Evolutionary conservation across 2,113 vertebrate genomes (phyloP), one percentile per base, ranked within the genome.

Genomic region (Ochotona curzoniae): DNA sequence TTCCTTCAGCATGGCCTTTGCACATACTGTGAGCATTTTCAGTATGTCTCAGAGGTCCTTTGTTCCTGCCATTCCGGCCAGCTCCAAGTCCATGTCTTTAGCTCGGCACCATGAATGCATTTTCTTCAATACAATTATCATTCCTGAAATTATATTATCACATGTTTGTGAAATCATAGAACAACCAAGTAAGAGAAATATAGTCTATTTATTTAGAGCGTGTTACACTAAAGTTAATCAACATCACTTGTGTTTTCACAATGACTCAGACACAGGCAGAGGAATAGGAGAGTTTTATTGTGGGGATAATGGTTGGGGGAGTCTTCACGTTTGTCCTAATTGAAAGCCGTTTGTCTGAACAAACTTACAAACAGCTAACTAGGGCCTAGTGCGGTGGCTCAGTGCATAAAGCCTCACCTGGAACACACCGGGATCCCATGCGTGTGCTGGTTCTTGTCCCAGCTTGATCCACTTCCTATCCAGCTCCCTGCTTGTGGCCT

Each of bases 141-240:
- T 81, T 91, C 61, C 47, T 21, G 11, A 80, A 80, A 84, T 63
- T 5, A 11, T 63, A 11, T 20, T 85, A 44, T 57, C 70, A 75
- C n/a, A 70, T 91, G 78, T 93, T 85, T 25, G 2, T 23, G 11
- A n/a, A 86, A 75, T n/a, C 47, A 86, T 85, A 81, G 11, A 44
- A 12, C 32, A 82, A 38, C 8, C 7, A 26, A 54, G 71, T 66
- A 12, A 80, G 14, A 84, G 85, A 85, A 75, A 14, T 12, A 70
- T 74, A 49, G 9, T 4, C 35, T 81, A 49, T 84, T 74, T 44
- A 44, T 63, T 93, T 25, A 82, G 26, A 63, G 30, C 8, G 71
- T 44, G 26, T 20, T 86, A 25, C 26, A 91, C 23, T 38, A 32
- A 60, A 8, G 35, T 85, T 30, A 71, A 44, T 30, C 26, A 71